Conservation (phyloP, 2,888 invertebrate species). For the Brachypalpus laphriformis region DNA sequence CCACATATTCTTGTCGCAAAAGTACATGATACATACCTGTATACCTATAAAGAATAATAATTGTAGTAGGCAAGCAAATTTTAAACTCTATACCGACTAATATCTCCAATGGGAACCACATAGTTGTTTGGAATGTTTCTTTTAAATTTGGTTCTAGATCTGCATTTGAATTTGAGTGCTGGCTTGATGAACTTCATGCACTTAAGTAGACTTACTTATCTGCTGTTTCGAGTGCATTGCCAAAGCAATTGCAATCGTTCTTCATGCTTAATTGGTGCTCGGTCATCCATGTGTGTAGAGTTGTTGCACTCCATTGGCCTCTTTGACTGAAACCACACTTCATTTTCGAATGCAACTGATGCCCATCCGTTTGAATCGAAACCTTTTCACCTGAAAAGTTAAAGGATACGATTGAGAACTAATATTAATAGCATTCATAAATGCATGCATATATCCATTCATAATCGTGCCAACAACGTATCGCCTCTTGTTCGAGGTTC, state of each 20-base stretch:
- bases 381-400: not conserved
- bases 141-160: not conserved
- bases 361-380: not conserved
- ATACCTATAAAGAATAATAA: too few species aligned
- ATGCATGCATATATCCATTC: not conserved
- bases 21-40: too few species aligned
- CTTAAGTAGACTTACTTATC: conserved; percentile 1
- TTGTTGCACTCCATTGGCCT: conserved; percentile 18
- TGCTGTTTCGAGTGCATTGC: not conserved
- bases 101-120: not conserved
- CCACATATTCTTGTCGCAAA: too few species aligned
- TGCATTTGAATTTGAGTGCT: not conserved
- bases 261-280: conserved; percentile 37
- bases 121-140: not conserved
- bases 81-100: not conserved
- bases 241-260: conserved; percentile 11
- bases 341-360: conserved; percentile 16
- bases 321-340: conserved; percentile 28
- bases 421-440: conserved; percentile 36
- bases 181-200: not conserved
- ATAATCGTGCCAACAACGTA: conserved; percentile 1
- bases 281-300: not conserved
- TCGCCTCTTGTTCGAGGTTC: not conserved
- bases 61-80: too few species aligned
- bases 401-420: conserved; percentile 4